Conservation (phyloP, 1,140 invertebrate genomes). For the Marisa cornuarietis region DNA sequence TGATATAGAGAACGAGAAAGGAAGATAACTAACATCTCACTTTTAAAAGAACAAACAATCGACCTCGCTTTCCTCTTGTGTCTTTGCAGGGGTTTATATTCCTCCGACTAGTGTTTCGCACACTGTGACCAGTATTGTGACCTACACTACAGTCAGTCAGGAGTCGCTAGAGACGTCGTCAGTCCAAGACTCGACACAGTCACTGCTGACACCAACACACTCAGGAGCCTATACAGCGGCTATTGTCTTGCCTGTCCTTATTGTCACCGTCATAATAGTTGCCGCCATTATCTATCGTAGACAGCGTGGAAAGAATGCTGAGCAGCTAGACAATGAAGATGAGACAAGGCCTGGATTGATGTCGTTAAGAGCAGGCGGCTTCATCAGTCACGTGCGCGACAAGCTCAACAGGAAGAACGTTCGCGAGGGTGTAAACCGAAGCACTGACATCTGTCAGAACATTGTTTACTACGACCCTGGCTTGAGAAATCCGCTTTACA, state of each 20-base stretch:
- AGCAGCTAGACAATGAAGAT: not conserved
- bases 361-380: not conserved
- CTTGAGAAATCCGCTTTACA: constrained; percentile 3
- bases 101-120: not conserved
- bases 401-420: not conserved
- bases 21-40: not conserved
- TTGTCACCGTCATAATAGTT: not conserved
- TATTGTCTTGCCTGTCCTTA: constrained; percentile 12
- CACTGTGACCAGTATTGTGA: not conserved
- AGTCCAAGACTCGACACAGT: too few species aligned
- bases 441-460: not conserved
- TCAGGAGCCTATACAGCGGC: constrained; percentile 10
- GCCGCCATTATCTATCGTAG: constrained; percentile 4
- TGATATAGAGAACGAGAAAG: not conserved
- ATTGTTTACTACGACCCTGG: not conserved
- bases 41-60: not conserved
- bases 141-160: not conserved
- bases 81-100: constrained; percentile 1
- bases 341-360: not conserved
- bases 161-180: not conserved
- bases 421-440: not conserved
- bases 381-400: not conserved
- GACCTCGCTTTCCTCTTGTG: not conserved
- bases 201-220: not conserved
- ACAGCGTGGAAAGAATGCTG: not conserved